A percentile compares a stretch with the other conserved stretches of the same genome.
These are phyloP conservation scores for Poecilia picta DNA, from an alignment of 2,797 vertebrate species.

Conservation along the genomic window DNA sequence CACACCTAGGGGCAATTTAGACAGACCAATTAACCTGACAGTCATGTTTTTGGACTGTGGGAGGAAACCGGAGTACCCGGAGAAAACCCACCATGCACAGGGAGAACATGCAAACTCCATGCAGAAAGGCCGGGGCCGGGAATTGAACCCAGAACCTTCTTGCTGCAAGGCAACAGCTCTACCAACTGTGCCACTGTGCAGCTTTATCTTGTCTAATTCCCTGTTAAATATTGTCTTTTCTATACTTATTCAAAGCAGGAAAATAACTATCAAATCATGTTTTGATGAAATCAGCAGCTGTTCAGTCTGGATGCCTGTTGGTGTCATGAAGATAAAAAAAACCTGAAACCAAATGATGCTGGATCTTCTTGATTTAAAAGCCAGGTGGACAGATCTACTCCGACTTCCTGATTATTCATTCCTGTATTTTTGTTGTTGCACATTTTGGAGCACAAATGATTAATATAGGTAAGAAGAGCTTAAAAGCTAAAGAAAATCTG, in stretches of 20 bases:
- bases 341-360: not conserved
- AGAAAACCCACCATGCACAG: too few species aligned
- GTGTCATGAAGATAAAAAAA: not conserved
- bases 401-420: not conserved
- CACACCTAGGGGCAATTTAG: too few species aligned
- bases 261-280: not conserved
- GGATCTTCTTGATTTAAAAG: not conserved
- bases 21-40: too few species aligned
- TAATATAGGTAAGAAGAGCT: not conserved
- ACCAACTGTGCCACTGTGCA: too few species aligned
- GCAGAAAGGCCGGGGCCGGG: too few species aligned
- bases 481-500: constrained; percentile 3
- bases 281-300: not conserved
- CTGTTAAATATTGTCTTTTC: not conserved
- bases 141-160: too few species aligned
- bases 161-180: too few species aligned
- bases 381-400: not conserved
- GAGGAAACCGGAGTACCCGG: too few species aligned
- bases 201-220: not conserved
- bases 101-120: too few species aligned
- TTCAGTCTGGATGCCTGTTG: not conserved
- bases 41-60: too few species aligned
- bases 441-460: not conserved
- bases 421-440: not conserved
- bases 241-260: not conserved